These are phyloP conservation scores for Cyrtonyx montezumae DNA, from an alignment of 2,113 vertebrate genomes.

Conservation along the genomic window DNA sequence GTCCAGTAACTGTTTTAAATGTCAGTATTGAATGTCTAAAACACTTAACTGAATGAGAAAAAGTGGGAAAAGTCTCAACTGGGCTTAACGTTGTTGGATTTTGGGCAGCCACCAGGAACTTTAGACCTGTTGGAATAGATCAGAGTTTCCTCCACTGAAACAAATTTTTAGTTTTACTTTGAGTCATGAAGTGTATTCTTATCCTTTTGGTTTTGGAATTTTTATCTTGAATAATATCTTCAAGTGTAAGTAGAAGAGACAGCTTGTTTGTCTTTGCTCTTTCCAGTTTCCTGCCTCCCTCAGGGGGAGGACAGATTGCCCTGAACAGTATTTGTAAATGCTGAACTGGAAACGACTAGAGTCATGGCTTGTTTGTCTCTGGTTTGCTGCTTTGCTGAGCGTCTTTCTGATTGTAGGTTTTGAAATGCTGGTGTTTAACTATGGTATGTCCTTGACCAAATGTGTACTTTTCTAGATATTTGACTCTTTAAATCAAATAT, in stretches of 20 bases:
- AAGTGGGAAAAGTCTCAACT: background rate
- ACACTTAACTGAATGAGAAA: background rate
- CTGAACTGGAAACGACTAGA: background rate
- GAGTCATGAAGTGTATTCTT: background rate
- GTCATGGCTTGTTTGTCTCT: background rate
- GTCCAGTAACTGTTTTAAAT: background rate
- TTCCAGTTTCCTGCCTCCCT: background rate
- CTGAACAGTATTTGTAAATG: background rate
- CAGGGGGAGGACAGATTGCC: background rate
- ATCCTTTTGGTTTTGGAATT: background rate
- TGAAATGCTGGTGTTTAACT: background rate
- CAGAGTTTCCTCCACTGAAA: background rate
- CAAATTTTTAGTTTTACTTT: background rate
- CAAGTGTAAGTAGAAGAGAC: background rate
- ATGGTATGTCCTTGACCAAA: background rate
- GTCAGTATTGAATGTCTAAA: slow-evolving; percentile 11
- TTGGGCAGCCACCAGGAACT: background rate
- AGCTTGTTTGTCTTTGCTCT: background rate
- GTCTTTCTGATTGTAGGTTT: background rate
- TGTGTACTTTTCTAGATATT: slow-evolving; percentile 34
- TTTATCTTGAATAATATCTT: background rate
- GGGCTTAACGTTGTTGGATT: background rate
- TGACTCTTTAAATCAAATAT: slow-evolving; percentile 7
- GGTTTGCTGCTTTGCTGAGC: background rate
- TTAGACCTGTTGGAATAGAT: background rate